Evolutionary conservation across 2,113 vertebrate genomes (phyloP), one percentile per base, ranked within the genome.

Genomic region (Neotragus pygmaeus): DNA sequence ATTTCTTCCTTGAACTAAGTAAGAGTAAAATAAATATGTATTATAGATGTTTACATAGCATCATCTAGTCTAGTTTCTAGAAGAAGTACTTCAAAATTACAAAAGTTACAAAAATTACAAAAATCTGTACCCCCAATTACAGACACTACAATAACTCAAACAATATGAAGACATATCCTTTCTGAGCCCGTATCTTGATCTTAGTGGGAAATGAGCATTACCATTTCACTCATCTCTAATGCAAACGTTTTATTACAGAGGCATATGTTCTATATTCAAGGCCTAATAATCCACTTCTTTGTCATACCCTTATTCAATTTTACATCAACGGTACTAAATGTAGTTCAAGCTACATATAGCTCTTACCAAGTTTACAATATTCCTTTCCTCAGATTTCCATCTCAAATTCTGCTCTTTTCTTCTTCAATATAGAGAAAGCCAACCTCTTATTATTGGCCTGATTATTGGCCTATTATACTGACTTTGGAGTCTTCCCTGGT

Each of bases 1-100:
- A 99, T 99, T 98, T 99, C 99, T 98, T 99, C 99, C 96, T 99
- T 99, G 89, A 99, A 99, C 99, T 99, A 96, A 98, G 97, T 4
- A 95, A 96, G 53, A 97, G 96, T 90, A 87, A 83, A 98, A 4
- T 57, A 51, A 86, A 4, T 94, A 96, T 21, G 17, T 78, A 81
- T 93, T 95, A 95, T 2, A 88, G 25, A 27, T 84, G 45, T 95
- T 78, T 94, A 30, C 15, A 33, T 6, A 94, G 15, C 51, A 94
- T 21, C 23, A 92, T 53, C 57, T 62, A 62, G 19, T 91, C 51
- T 80, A 64, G 30, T 60, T 91, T 75, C n/a, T n/a, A 86, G 3
- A 94, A 85, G 3, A 95, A 75, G 21, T 53, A 91, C 43, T n/a
- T 83, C 25, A 77, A 39, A 92, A 96, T n/a, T n/a, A n/a, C n/a